These are phyloP conservation scores for Drosophila picticornis DNA, from an alignment of 2,888 invertebrate species.

Conservation along the genomic window DNA sequence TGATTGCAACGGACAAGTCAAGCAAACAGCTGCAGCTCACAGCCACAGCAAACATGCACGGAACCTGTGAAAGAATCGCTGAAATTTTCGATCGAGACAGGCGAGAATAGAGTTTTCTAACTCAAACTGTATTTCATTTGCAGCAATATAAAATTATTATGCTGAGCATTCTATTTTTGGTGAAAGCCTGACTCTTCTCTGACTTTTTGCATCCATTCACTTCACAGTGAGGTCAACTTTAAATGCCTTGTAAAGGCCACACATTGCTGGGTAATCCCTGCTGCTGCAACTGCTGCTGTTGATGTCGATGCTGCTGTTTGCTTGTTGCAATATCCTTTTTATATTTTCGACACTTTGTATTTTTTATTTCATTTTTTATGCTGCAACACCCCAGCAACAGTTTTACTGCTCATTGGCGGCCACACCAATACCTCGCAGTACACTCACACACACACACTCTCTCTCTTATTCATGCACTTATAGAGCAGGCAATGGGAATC, in stretches of 20 bases:
- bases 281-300: conserved; percentile 14
- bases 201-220: conserved; percentile 12
- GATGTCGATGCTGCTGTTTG: conserved; percentile 11
- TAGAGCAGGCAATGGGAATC: conserved; percentile 39
- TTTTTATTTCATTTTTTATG: conserved; percentile 46
- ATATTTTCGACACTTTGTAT: conserved; percentile 68
- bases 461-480: conserved; percentile 46
- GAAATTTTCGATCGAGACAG: too few species aligned
- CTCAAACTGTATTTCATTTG: background rate
- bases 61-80: conserved; percentile 2
- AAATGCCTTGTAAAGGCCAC: conserved; percentile 11
- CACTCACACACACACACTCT: conserved; percentile 9
- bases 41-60: background rate
- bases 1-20: conserved; percentile 46
- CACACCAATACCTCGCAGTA: conserved; percentile 46
- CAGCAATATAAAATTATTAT: background rate
- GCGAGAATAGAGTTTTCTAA: background rate
- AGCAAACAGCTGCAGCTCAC: conserved; percentile 15
- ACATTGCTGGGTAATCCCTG: conserved; percentile 10
- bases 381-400: conserved; percentile 73
- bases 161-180: background rate
- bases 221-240: conserved; percentile 4
- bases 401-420: conserved; percentile 73
- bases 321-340: conserved; percentile 43
- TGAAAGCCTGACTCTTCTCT: background rate